Base-by-base conservation (phyloP, 2,888 invertebrate species). In the Psylliodes chrysocephalus region DNA sequence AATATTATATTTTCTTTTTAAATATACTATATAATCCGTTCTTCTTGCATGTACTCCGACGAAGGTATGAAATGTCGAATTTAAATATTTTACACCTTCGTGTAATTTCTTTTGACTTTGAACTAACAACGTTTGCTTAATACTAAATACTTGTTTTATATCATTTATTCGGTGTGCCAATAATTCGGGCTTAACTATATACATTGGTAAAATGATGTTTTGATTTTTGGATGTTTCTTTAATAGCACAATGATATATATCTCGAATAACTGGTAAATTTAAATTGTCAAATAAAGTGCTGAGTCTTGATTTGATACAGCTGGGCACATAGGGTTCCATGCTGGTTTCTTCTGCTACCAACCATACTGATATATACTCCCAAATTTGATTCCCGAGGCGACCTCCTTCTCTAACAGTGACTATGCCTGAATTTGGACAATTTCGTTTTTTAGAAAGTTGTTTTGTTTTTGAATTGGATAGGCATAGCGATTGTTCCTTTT, bases 101-200 rank as follows among this genome's bases (percentile, higher is more conserved):
- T 60, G 63, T 47, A 70, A 42, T 28, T 67, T 57, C 64, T 79
- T 82, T 66, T 84, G 82, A 49, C 86, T 86, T 66, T 84, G 82
- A 14, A 81, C 78, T 53, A 83, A 74, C 63, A 86, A 77, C 68
- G 81, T 83, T 64, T 80, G 79, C 68, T 84, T 84, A 75, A 87
- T 85, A 42, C 83, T 83, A 69, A 87, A 86, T 77, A 87, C 87
- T n/a, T n/a, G n/a, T 70, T 84, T 82, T 59, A 85, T 81, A 63
- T 87, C 81, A 73, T 87, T 86, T 76, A 86, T 85, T 75, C 84
- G 82, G 86, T 86, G 86, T 56, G 84, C 81, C 63, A 87, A 84
- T 67, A 86, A 75, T 51, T 86, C 86, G 77, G 86, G 85, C 68
- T 86, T 84, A 35, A 85, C 82, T 25, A 84, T 83, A 74, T 86